Evolutionary conservation across 2,888 invertebrate genomes (phyloP), one percentile per base, ranked within the genome.

Genomic region (Calameuta pallipes): DNA sequence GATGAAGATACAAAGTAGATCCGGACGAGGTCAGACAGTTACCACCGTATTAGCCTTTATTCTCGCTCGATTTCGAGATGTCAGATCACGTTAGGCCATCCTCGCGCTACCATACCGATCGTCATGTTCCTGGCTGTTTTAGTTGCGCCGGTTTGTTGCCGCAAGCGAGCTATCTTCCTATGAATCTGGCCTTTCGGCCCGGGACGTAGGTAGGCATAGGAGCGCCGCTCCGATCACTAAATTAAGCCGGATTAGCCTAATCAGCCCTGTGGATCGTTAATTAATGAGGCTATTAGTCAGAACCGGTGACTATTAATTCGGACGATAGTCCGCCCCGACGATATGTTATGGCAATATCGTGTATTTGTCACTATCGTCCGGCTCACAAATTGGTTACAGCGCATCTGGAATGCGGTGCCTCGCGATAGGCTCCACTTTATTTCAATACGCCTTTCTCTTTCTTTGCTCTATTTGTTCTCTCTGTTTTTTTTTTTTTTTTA

Each of bases 371-470:
- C 88, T 87, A 88, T 87, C 85, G 81, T 83, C 84, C 83, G 81
- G 85, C 85, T 89, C 87, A 89, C 89, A 89, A 89, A 89, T 89
- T 89, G 88, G 87, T 87, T 89, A 89, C 88, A 88, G 85, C 85
- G 85, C 85, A 88, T 83, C 85, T 85, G 87, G 87, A 87, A 87
- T 87, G 86, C 83, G 84, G 80, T 76, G 74, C 36, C 35, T 4
- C n/a, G 34, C 74, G 41, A 74, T 23, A 4, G 41, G 41, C 41
- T 41, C 41, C 15, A 15, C 41, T 41, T 15, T 41, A 41, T 41
- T 41, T 41, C 41, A 41, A 41, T 41, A 15, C 41, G 13, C 15
- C 15, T 23, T 70, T 70, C 71, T 70, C 15, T 30, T 70, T 33
- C 71, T 70, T 70, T 13, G 4, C n/a, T n/a, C n/a, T 30, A 12